Evolutionary conservation across 2,888 invertebrate species (phyloP).

Genomic region (Actias luna): DNA sequence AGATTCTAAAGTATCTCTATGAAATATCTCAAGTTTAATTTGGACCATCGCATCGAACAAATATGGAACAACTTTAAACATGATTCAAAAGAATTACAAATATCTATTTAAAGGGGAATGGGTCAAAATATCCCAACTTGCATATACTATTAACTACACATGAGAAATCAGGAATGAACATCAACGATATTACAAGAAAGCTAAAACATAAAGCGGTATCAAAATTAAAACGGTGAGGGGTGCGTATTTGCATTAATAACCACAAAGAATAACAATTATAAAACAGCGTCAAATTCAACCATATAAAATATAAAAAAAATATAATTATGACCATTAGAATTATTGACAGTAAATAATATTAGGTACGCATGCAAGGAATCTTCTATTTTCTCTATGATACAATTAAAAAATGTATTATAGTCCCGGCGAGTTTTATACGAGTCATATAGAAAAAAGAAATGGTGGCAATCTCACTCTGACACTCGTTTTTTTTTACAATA

Average conservation of each 20-base stretch:
- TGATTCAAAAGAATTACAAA: too few relatives aligned
- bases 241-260: neutral
- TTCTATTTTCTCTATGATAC: neutral
- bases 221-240: neutral
- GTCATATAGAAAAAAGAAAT: too few relatives aligned
- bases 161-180: neutral
- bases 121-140: too few relatives aligned
- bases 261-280: neutral
- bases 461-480: too few relatives aligned
- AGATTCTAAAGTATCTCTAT: neutral
- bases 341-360: neutral
- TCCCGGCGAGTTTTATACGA: neutral
- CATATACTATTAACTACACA: neutral
- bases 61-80: too few relatives aligned
- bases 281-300: conserved; percentile 4
- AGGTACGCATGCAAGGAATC: neutral
- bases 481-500: too few relatives aligned
- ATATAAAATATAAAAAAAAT: neutral
- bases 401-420: neutral
- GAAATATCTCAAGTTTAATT: neutral
- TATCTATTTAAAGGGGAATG: too few relatives aligned
- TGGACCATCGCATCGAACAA: too few relatives aligned
- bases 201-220: conserved; percentile 1
- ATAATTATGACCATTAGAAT: neutral
- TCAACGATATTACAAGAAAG: neutral